Conservation (phyloP, 2,888 invertebrate species). For the Euzetes globulus region DNA sequence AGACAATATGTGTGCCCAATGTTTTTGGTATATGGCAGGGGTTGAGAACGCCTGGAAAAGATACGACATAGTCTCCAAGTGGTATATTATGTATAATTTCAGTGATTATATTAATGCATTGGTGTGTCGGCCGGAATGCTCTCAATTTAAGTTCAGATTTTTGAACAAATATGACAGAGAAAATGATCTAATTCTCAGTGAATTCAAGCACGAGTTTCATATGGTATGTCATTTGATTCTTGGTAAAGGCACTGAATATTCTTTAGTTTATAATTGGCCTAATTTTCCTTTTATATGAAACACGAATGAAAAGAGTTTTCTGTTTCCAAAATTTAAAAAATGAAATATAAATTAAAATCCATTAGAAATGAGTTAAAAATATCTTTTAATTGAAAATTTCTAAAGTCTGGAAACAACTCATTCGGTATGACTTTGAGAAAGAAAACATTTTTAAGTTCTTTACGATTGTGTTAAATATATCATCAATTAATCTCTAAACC, state of each 20-base stretch:
- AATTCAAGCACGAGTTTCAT: conserved; percentile 32
- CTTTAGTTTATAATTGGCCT: too few relatives aligned
- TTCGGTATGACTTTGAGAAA: background rate
- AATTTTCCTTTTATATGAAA: too few relatives aligned
- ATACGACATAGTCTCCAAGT: conserved; percentile 25
- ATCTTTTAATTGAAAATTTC: too few relatives aligned
- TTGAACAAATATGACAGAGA: conserved; percentile 9
- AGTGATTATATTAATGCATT: conserved; percentile 29
- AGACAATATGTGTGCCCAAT: conserved; percentile 37
- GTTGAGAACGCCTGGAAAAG: conserved; percentile 28
- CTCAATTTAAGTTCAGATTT: conserved; percentile 18
- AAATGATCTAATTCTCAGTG: conserved; percentile 25
- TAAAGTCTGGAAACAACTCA: too few relatives aligned
- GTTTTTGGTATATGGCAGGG: conserved; percentile 36
- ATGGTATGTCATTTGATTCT: conserved; percentile 27
- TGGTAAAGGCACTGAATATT: too few relatives aligned
- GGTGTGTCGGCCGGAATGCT: conserved; percentile 18
- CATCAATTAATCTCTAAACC: background rate
- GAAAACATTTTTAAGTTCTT: background rate
- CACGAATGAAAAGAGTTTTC: too few relatives aligned
- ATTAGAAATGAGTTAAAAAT: too few relatives aligned
- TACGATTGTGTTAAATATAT: background rate
- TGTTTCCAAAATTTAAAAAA: too few relatives aligned
- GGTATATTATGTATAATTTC: conserved; percentile 30
- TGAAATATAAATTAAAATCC: too few relatives aligned